phyloP scores from a whole-genome alignment of 2,113 vertebrate genomes.

The Scatophagus argus region DNA sequence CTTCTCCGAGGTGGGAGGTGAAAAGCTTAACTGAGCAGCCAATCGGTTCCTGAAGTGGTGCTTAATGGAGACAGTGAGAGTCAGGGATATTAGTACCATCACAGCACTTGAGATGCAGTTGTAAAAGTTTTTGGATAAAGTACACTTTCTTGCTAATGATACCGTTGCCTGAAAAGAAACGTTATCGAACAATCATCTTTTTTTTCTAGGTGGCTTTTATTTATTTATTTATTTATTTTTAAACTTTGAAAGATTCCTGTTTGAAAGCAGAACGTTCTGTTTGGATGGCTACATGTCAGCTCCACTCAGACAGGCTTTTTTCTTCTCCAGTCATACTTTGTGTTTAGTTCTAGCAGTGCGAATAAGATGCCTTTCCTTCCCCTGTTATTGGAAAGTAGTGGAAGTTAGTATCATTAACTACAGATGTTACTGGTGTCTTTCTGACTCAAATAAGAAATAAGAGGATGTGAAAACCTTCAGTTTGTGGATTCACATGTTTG shows the following conservation, averaged over 20 bases:
- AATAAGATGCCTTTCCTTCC: conserved; percentile 4
- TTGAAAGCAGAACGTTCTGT: conserved; percentile 14
- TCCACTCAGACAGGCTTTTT: not conserved
- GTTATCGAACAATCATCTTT: too few relatives aligned
- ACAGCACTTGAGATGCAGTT: not conserved
- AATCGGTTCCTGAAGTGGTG: conserved; percentile 14
- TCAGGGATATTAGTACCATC: conserved; percentile 4
- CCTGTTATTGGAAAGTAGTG: conserved; percentile 5
- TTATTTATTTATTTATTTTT: too few relatives aligned
- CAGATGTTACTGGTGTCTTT: not conserved
- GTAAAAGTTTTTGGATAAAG: conserved; percentile 11
- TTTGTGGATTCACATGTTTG: not conserved
- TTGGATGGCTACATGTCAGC: not conserved
- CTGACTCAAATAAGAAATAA: not conserved
- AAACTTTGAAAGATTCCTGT: not conserved
- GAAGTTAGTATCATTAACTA: conserved; percentile 1
- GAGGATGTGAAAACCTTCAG: not conserved
- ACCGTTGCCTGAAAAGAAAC: conserved; percentile 1
- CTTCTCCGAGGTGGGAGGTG: not conserved
- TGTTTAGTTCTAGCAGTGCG: not conserved
- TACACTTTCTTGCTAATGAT: conserved; percentile 32
- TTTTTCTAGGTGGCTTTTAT: too few relatives aligned
- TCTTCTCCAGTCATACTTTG: conserved; percentile 10
- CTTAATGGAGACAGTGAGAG: conserved; percentile 10
- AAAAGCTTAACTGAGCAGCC: not conserved